Conservation (phyloP, 2,113 vertebrate species). For the Neoarius graeffei region DNA sequence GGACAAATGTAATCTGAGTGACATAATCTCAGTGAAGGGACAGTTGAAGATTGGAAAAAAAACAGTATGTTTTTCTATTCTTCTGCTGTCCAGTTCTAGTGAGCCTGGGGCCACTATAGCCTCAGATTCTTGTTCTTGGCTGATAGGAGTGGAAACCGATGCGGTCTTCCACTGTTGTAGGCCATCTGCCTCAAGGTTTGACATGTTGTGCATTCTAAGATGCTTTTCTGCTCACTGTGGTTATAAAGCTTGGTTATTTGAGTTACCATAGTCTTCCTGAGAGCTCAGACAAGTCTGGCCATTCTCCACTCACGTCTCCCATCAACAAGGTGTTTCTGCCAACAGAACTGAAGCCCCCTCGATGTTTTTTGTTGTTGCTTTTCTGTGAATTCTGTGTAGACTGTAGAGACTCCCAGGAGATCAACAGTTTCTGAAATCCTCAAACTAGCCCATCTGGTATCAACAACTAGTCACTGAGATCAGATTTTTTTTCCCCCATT, state of each 20-base stretch:
- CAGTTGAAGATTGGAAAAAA: not conserved
- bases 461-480: not conserved
- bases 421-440: not conserved
- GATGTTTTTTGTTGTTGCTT: not conserved
- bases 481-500: not conserved
- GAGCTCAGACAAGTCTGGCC: not conserved
- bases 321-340: not conserved
- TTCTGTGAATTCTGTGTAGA: not conserved
- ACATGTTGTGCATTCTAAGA: not conserved
- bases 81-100: not conserved
- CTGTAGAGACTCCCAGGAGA: not conserved
- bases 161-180: not conserved
- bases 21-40: not conserved
- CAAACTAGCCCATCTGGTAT: not conserved
- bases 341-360: not conserved
- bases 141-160: not conserved
- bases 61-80: not conserved
- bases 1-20: not conserved
- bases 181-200: not conserved
- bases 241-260: not conserved
- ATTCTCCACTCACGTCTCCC: not conserved
- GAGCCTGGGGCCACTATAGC: not conserved
- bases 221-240: not conserved
- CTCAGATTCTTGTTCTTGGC: not conserved
- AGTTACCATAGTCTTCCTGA: not conserved